Evolutionary conservation across 2,113 vertebrate species (phyloP).

Genomic region (Progne subis): DNA sequence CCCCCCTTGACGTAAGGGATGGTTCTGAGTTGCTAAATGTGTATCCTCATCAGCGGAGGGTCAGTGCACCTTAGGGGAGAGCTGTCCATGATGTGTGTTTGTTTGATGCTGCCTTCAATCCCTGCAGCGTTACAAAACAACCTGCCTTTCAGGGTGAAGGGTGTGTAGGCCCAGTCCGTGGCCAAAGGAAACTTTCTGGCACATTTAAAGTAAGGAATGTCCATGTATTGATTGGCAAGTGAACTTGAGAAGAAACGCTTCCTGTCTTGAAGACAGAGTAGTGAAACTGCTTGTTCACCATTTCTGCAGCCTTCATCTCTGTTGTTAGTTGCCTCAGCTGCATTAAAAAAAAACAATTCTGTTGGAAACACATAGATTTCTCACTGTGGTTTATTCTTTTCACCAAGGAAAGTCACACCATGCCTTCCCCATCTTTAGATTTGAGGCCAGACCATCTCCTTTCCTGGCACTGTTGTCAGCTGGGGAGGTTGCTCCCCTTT

Average conservation of each 20-base stretch:
- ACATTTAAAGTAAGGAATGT: not conserved
- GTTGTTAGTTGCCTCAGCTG: not conserved
- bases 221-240: not conserved
- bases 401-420: not conserved
- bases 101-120: not conserved
- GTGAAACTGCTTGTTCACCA: accelerated
- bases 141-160: not conserved
- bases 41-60: not conserved
- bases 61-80: not conserved
- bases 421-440: not conserved
- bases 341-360: not conserved
- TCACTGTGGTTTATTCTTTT: not conserved
- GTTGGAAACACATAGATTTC: not conserved
- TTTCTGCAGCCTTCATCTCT: not conserved
- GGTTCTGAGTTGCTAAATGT: not conserved
- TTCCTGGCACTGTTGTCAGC: not conserved
- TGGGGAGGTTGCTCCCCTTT: not conserved
- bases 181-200: not conserved
- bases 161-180: not conserved
- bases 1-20: not conserved
- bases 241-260: not conserved
- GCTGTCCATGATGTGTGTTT: accelerated
- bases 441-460: not conserved
- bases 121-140: not conserved
- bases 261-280: not conserved